Evolutionary conservation across 2,888 invertebrate genomes (phyloP), one percentile per base, ranked within the genome.

Genomic region (Enoplolaimus lenunculus): DNA sequence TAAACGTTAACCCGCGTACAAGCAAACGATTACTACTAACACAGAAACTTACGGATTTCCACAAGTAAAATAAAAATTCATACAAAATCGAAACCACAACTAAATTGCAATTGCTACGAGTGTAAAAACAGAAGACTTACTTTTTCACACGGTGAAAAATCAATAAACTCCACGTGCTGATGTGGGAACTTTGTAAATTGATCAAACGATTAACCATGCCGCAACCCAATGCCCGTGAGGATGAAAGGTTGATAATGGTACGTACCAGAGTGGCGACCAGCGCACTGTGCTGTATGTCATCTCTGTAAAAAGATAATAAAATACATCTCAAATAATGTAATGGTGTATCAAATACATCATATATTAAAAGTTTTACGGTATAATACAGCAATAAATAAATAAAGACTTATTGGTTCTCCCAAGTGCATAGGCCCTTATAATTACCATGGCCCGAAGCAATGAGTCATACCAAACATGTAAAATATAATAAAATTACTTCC

Each of bases 71-170:
- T n/a, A 73, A n/a, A n/a, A n/a, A n/a, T n/a, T n/a, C n/a, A n/a
- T n/a, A n/a, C n/a, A n/a, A n/a, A n/a, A n/a, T n/a, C n/a, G n/a
- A n/a, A n/a, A n/a, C n/a, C n/a, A n/a, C n/a, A n/a, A n/a, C n/a
- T n/a, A n/a, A n/a, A n/a, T n/a, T n/a, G n/a, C n/a, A n/a, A n/a
- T n/a, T n/a, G n/a, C n/a, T n/a, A n/a, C n/a, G n/a, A n/a, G n/a
- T n/a, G n/a, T n/a, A n/a, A n/a, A n/a, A n/a, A n/a, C n/a, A n/a
- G n/a, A n/a, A 45, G 30, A 73, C 81, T 77, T 80, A 87, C 84
- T 91, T 91, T n/a, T 84, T 98, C 98, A 82, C 91, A 90, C 0
- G 98, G 97, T 13, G 97, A 98, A 83, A 94, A 98, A 77, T 95
- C 94, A 72, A 97, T 91, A 77, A 91, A 91, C 78, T 93, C 90